Conservation (phyloP, 1,140 invertebrate species). For the Daktulosphaira vitifoliae region DNA sequence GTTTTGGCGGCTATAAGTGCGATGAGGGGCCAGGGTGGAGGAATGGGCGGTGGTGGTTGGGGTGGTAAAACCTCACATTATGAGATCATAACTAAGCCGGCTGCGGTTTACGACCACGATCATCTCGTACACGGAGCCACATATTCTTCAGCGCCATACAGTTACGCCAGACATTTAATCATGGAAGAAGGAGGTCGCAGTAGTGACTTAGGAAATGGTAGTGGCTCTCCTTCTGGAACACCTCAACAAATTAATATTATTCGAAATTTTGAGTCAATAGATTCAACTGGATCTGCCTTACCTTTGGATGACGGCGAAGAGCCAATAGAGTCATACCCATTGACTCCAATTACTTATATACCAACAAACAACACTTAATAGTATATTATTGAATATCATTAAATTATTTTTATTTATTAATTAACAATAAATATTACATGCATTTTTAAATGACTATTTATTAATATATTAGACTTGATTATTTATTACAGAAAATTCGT, state of each 20-base stretch:
- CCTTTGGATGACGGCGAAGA: no score
- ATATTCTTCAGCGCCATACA: constrained; percentile 36
- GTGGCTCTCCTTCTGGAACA: not conserved
- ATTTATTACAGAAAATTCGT: no score
- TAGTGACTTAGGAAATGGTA: not conserved
- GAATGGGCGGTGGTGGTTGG: constrained; percentile 9
- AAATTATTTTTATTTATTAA: no score
- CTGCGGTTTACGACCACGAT: constrained; percentile 49
- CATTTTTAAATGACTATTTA: no score
- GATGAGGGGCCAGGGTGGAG: constrained; percentile 44
- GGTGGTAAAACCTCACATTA: constrained; percentile 50
- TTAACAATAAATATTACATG: no score
- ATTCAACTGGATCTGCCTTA: not conserved
- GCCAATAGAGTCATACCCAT: not conserved
- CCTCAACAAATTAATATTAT: not conserved
- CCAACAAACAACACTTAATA: constrained; percentile 6
- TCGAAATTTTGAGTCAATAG: no score
- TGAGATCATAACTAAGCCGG: constrained; percentile 70
- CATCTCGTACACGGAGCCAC: constrained; percentile 51
- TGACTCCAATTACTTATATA: constrained; percentile 10
- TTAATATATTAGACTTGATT: no score
- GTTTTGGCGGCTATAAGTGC: constrained; percentile 66
- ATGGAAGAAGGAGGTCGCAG: constrained; percentile 1
- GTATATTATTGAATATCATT: no score
- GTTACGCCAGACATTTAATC: constrained; percentile 34